These are phyloP conservation scores for Lycaon pictus DNA, from an alignment of 2,113 vertebrate genomes.

Conservation along the genomic window DNA sequence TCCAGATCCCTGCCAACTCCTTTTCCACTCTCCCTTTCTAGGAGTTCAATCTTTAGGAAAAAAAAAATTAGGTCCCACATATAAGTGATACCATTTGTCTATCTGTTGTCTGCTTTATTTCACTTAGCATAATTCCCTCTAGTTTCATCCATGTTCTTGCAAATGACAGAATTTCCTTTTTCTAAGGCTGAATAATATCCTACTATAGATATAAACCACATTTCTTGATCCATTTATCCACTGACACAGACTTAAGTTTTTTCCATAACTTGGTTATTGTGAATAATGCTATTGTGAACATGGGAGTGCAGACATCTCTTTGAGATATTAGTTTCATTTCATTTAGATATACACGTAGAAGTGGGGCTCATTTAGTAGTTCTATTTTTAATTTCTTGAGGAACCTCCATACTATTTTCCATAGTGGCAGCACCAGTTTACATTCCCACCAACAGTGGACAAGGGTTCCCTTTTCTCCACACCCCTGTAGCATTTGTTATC, in stretches of 20 bases:
- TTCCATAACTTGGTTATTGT: background rate
- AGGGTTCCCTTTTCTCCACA: background rate
- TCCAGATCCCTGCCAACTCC: background rate
- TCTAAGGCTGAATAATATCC: background rate
- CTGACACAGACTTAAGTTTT: background rate
- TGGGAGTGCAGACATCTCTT: background rate
- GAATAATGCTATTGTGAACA: background rate
- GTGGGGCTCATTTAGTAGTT: background rate
- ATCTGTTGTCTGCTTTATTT: background rate
- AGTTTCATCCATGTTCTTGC: background rate
- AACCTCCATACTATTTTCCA: background rate
- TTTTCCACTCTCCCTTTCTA: background rate
- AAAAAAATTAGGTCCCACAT: background rate
- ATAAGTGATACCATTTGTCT: background rate
- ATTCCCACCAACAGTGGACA: background rate
- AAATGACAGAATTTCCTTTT: background rate
- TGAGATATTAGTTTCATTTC: background rate
- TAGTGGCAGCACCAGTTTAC: background rate
- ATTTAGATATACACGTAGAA: background rate
- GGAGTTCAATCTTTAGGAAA: background rate
- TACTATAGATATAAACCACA: background rate
- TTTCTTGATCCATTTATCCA: background rate
- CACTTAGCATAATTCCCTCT: background rate
- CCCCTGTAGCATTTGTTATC: background rate
- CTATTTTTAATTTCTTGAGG: background rate